phyloP scores from a whole-genome alignment of 2,888 invertebrate species.

The Abrostola tripartita region DNA sequence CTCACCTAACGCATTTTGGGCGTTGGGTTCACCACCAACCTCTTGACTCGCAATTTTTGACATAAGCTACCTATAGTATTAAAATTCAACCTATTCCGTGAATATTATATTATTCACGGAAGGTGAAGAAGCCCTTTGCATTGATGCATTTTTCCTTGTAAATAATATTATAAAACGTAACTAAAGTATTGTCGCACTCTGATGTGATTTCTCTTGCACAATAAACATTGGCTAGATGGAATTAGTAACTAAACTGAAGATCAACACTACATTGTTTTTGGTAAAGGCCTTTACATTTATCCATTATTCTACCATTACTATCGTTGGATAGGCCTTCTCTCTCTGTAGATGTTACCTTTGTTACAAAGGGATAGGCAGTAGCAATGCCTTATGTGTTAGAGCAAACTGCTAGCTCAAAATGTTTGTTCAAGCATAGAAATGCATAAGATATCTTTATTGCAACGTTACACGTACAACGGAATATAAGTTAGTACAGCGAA shows the following conservation, averaged over 20 bases:
- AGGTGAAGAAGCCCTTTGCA: no score
- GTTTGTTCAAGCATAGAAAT: background rate
- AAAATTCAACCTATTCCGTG: no score
- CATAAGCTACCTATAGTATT: no score
- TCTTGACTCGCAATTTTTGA: no score
- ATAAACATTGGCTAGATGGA: background rate
- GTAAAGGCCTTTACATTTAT: background rate
- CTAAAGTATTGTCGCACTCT: background rate
- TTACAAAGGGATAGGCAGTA: background rate
- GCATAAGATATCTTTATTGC: no score
- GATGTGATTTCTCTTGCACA: background rate
- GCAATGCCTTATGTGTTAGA: conserved; percentile 2
- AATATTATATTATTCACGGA: no score
- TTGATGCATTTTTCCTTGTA: no score
- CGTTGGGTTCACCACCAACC: no score
- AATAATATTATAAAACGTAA: no score
- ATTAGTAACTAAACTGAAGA: background rate
- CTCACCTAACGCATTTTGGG: no score
- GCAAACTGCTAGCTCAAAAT: background rate
- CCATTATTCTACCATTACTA: background rate
- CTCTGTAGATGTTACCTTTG: background rate
- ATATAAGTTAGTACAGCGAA: no score
- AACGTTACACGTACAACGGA: no score
- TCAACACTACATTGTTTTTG: background rate
- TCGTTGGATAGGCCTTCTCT: background rate